Evolutionary conservation across 2,113 vertebrate species (phyloP).

Genomic region (Phasianus colchicus): DNA sequence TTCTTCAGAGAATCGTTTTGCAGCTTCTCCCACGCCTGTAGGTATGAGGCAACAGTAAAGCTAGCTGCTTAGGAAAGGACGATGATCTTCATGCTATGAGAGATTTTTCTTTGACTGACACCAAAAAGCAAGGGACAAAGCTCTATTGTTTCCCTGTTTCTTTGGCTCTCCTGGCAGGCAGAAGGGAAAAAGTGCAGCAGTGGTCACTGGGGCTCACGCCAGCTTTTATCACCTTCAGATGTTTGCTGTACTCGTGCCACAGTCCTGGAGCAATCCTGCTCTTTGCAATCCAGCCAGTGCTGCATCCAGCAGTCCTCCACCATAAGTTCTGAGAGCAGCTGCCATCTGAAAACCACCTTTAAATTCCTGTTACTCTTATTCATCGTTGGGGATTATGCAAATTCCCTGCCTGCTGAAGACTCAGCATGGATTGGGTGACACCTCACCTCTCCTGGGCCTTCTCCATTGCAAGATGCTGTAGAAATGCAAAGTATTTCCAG

Average conservation of each 20-base stretch:
- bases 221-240: background rate
- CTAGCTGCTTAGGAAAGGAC: background rate
- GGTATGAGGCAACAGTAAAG: background rate
- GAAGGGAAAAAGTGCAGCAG: background rate
- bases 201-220: background rate
- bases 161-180: background rate
- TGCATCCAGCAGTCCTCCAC: background rate
- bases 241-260: background rate
- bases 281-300: background rate
- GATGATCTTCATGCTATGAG: fast-evolving
- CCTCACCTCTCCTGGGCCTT: background rate
- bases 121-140: background rate
- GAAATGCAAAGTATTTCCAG: background rate
- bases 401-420: background rate
- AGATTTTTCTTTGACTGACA: background rate
- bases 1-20: background rate
- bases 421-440: background rate
- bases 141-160: background rate
- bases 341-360: background rate
- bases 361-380: background rate
- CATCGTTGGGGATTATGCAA: background rate
- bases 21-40: background rate
- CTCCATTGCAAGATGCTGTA: background rate
- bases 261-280: background rate
- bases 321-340: background rate